phyloP scores from a whole-genome alignment of 2,888 invertebrate genomes.

The Stegophylla sp. region DNA sequence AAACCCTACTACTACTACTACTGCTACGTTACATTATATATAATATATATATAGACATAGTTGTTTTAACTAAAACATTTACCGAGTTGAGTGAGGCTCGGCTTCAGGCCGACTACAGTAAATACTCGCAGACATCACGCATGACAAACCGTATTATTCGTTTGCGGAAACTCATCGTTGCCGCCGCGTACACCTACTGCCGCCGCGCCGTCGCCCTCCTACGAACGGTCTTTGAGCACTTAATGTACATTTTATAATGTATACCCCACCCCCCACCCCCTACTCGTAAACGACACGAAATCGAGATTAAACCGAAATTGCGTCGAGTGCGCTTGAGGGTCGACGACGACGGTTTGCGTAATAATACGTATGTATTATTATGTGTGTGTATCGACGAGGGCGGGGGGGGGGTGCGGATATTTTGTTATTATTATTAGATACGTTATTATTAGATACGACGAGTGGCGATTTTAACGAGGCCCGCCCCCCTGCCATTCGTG shows the following conservation, averaged over 20 bases:
- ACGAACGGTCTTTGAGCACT: not conserved
- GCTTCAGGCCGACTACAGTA: not conserved
- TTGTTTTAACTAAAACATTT: slow-evolving; percentile 16
- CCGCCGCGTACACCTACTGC: too few species aligned
- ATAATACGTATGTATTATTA: too few species aligned
- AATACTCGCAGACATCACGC: slow-evolving; percentile 15
- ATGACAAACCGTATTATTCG: slow-evolving; percentile 4
- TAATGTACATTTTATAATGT: too few species aligned
- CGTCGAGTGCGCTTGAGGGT: not conserved
- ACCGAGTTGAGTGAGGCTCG: not conserved
- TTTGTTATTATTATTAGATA: too few species aligned
- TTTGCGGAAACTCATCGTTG: not conserved
- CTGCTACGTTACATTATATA: too few species aligned
- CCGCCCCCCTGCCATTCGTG: too few species aligned
- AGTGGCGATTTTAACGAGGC: not conserved
- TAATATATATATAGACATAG: too few species aligned
- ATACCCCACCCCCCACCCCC: too few species aligned
- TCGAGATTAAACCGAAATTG: slow-evolving; percentile 17
- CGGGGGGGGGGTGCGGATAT: too few species aligned
- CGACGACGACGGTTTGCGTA: too few species aligned
- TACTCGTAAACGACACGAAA: not conserved
- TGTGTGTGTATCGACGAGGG: too few species aligned
- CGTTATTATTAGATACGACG: not conserved
- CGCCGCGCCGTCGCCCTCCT: not conserved
- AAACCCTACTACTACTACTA: too few species aligned